Conservation (phyloP, 2,797 vertebrate species). For the Sebastes matsubarae region DNA sequence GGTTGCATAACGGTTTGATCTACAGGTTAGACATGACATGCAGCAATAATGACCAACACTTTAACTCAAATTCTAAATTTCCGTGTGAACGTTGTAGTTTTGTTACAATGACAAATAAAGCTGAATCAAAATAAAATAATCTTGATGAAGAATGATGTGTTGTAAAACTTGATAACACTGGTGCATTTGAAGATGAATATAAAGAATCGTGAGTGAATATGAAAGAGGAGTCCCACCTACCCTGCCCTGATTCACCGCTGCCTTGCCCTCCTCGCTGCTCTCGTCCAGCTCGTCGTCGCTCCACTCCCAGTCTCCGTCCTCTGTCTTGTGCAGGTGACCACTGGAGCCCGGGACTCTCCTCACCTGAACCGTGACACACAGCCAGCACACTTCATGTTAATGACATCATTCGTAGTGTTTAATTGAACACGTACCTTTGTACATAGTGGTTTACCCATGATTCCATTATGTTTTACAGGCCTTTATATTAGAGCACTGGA, state of each 20-base stretch:
- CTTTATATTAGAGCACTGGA: not conserved
- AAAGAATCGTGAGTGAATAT: not conserved
- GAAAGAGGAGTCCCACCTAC: slow-evolving; percentile 68
- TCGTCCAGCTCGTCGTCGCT: slow-evolving; percentile 98
- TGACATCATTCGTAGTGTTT: not conserved
- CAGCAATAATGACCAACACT: slow-evolving; percentile 4
- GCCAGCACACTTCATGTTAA: not conserved
- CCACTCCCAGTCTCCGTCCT: slow-evolving; percentile 99
- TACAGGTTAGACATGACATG: slow-evolving; percentile 22
- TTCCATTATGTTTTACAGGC: not conserved
- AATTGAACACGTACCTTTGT: not conserved
- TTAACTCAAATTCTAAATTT: not conserved
- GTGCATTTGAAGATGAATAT: not conserved
- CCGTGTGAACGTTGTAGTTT: not conserved
- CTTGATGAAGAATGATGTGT: not conserved
- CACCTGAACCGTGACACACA: slow-evolving; percentile 81
- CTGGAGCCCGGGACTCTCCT: slow-evolving; percentile 96
- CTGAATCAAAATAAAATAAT: not conserved
- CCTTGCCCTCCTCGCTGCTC: slow-evolving; percentile 93
- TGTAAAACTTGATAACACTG: not conserved
- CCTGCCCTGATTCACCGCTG: slow-evolving; percentile 92
- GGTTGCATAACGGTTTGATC: slow-evolving; percentile 7
- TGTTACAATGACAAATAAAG: not conserved
- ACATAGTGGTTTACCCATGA: slow-evolving; percentile 5
- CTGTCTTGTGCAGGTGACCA: slow-evolving; percentile 96